These are phyloP conservation scores for Heterodera schachtii DNA, from an alignment of 1,140 invertebrate species.

Conservation along the genomic window DNA sequence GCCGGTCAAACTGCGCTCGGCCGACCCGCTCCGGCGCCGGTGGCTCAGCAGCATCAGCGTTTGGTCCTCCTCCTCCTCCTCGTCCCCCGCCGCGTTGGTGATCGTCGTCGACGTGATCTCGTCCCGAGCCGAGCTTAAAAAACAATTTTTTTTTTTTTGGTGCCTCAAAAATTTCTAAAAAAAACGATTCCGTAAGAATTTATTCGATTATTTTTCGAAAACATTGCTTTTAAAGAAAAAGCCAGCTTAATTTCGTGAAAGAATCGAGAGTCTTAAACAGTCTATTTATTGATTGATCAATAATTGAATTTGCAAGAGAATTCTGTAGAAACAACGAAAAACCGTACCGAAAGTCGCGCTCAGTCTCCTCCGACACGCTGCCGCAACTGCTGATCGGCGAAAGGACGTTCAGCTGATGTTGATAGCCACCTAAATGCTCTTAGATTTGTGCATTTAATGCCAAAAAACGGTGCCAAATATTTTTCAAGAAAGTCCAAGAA, in stretches of 20 bases:
- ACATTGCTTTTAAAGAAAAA: too few species aligned
- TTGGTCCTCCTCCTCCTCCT: conserved; percentile 6
- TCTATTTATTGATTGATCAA: too few species aligned
- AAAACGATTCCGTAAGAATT: neutral
- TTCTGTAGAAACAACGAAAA: neutral
- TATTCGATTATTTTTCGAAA: neutral
- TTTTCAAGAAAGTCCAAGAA: too few species aligned
- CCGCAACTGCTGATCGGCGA: conserved; percentile 32
- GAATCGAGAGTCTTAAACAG: too few species aligned
- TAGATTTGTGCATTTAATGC: too few species aligned
- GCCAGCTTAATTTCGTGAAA: too few species aligned
- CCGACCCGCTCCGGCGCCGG: neutral
- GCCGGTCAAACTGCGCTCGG: conserved; percentile 2
- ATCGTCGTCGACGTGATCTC: neutral
- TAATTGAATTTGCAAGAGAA: neutral
- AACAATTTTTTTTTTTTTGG: too few species aligned
- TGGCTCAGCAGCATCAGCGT: conserved; percentile 5
- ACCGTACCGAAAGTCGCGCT: neutral
- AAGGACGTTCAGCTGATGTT: conserved; percentile 10
- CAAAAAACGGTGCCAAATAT: too few species aligned
- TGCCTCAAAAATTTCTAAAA: too few species aligned
- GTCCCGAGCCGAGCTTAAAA: neutral
- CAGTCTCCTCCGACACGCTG: conserved; percentile 15
- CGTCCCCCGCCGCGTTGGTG: neutral
- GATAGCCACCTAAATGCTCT: neutral